phyloP scores from a whole-genome alignment of 2,113 vertebrate species.

The Neotoma lepida region DNA sequence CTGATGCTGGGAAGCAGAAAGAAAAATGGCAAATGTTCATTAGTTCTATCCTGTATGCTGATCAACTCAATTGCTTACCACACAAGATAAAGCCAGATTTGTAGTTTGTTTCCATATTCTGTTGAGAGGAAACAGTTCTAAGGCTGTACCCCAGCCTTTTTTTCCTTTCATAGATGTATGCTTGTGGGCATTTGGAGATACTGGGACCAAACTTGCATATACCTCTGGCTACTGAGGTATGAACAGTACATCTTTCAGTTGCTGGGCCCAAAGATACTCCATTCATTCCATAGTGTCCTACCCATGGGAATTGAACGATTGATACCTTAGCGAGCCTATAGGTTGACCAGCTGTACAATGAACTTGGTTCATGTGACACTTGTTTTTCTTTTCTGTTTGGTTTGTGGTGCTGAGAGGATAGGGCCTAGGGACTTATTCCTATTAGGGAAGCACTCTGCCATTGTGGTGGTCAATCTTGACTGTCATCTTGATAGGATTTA shows the following conservation, averaged over 20 bases:
- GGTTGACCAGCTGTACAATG: conserved; percentile 20
- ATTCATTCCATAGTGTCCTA: conserved; percentile 17
- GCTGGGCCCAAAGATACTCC: conserved; percentile 1
- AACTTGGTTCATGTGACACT: conserved; percentile 33
- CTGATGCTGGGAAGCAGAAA: conserved; percentile 41
- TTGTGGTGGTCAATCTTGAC: background rate
- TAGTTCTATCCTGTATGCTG: conserved; percentile 29
- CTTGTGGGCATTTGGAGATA: conserved; percentile 29
- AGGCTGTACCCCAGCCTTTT: conserved; percentile 14
- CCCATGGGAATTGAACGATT: conserved; percentile 14
- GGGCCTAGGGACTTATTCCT: background rate
- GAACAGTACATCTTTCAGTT: conserved; percentile 60
- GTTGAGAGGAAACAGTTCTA: conserved; percentile 46
- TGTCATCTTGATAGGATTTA: background rate
- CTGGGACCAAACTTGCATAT: conserved; percentile 9
- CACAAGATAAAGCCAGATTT: conserved; percentile 32
- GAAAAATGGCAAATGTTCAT: conserved; percentile 31
- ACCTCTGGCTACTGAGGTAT: conserved; percentile 28
- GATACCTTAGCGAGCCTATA: background rate
- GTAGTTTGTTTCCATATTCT: conserved; percentile 7
- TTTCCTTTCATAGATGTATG: conserved; percentile 46
- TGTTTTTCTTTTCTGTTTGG: background rate
- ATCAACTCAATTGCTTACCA: background rate
- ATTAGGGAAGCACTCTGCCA: background rate
- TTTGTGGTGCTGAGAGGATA: background rate